Evolutionary conservation across 2,797 vertebrate species (phyloP).

Genomic region (Ciconia nigra): DNA sequence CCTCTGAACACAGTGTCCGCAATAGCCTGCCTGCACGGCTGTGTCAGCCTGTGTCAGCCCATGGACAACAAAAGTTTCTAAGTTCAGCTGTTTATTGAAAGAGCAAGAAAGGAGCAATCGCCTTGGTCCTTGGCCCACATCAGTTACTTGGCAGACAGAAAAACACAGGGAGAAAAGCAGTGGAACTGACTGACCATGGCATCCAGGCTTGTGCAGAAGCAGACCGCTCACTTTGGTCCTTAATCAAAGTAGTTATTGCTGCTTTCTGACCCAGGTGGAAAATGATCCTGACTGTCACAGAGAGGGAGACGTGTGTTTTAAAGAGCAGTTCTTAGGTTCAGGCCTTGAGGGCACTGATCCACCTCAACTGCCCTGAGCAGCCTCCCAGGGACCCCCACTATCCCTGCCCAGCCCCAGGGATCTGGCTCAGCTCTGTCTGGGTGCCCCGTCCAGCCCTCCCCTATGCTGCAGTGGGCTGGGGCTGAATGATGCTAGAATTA

Average conservation of each 20-base stretch:
- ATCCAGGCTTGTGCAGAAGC: neutral
- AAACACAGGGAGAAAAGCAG: neutral
- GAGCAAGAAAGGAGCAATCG: neutral
- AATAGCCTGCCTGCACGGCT: rapidly evolving
- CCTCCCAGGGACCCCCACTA: neutral
- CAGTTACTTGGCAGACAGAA: neutral
- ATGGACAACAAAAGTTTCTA: neutral
- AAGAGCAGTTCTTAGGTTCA: neutral
- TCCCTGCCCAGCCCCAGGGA: neutral
- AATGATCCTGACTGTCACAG: neutral
- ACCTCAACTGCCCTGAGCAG: rapidly evolving
- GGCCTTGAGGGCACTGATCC: neutral
- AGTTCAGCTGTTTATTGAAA: neutral
- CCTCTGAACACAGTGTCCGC: rapidly evolving
- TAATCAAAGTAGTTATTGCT: neutral
- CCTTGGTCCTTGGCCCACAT: neutral
- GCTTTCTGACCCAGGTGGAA: neutral
- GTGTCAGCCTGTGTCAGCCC: neutral
- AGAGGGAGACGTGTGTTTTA: neutral
- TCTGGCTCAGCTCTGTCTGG: neutral
- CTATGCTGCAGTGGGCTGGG: neutral
- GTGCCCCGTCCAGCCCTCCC: rapidly evolving
- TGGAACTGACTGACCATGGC: rapidly evolving
- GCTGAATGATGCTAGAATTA: neutral
- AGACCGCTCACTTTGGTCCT: rapidly evolving